Base-by-base conservation (phyloP, 2,888 invertebrate species). In the Lutraria lutraria region DNA sequence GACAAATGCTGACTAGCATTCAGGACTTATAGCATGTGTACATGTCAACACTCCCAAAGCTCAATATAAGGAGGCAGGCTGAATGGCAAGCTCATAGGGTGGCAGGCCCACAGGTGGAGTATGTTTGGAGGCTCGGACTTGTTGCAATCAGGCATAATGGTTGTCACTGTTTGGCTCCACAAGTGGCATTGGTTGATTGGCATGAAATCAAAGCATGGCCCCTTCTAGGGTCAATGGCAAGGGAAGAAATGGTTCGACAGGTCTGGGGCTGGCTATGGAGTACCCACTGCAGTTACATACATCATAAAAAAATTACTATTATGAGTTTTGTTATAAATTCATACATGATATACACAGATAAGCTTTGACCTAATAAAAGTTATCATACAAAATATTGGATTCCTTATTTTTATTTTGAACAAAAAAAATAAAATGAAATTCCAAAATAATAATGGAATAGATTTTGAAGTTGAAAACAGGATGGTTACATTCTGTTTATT, bases 261-360 rank as follows among this genome's bases (percentile, higher is more conserved):
- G 83, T 76, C 82, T 87, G 56, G 91, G 91, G 34, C 85, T 89
- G 89, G 86, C 63, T 81, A 81, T 91, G 91, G 91, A 68, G 83
- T 88, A 85, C 89, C 86, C 89, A 89, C 91, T 91, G 91, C 88
- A 91, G 91, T 88, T 88, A 89, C 88, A 84, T 76, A 76, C 21
- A 76, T 89, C 86, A 91, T 81, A 89, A 89, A 83, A 84, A 12
- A n/a, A 79, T 76, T 53, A 85, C n/a, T 19, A 53, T 54, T 21
- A 84, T 68, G 34, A 43, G 52, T 21, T 43, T 52, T 31, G 13
- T 25, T 34, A 84, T 63, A 19, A 13, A 34, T 83, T 31, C 16
- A 43, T 43, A 43, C 8, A 63, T n/a, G n/a, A 84, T 25, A 43
- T 43, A 19, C 68, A 86, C 54, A 81, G 4, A 43, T 53, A 63